phyloP scores from a whole-genome alignment of 37 sponge, comb jelly and placozoan species.

The Eunapius fragilis region DNA sequence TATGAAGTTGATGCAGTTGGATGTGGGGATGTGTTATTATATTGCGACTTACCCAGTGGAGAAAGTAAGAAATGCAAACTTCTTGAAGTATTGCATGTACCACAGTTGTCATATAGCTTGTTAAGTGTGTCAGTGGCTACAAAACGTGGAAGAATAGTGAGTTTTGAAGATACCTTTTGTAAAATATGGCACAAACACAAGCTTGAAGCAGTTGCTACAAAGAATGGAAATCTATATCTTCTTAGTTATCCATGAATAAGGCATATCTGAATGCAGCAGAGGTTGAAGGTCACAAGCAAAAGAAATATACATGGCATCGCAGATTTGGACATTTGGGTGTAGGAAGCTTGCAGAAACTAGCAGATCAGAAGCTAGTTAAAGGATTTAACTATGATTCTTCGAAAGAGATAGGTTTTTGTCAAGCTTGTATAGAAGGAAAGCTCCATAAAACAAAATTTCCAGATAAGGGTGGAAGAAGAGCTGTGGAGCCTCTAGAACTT shows the following conservation, averaged over 20 bases:
- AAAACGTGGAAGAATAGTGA: constrained; percentile 22
- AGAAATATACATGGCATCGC: constrained; percentile 50
- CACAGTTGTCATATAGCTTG: constrained; percentile 35
- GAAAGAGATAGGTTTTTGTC: constrained; percentile 46
- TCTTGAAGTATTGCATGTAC: constrained; percentile 48
- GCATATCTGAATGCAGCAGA: constrained; percentile 5
- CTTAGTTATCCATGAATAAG: constrained; percentile 22
- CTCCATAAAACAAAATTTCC: constrained; percentile 37
- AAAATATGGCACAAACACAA: constrained; percentile 21
- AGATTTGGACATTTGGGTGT: constrained; percentile 57
- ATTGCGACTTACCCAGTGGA: constrained; percentile 35
- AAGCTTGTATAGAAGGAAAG: constrained; percentile 54
- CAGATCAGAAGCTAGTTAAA: constrained; percentile 32
- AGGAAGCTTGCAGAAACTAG: constrained; percentile 30
- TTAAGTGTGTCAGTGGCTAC: constrained; percentile 55
- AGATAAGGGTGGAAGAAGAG: constrained; percentile 5
- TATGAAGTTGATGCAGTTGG: too few relatives aligned
- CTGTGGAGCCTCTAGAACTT: constrained; percentile 35
- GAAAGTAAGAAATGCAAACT: constrained; percentile 38
- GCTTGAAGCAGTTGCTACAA: constrained; percentile 40
- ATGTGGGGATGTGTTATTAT: too few relatives aligned
- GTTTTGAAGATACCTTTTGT: constrained; percentile 36
- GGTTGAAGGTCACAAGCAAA: background rate
- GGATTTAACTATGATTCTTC: constrained; percentile 38
- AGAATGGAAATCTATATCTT: constrained; percentile 57